These are phyloP conservation scores for Sphenodon punctatus DNA, from an alignment of 2,797 vertebrate genomes.

Conservation along the genomic window DNA sequence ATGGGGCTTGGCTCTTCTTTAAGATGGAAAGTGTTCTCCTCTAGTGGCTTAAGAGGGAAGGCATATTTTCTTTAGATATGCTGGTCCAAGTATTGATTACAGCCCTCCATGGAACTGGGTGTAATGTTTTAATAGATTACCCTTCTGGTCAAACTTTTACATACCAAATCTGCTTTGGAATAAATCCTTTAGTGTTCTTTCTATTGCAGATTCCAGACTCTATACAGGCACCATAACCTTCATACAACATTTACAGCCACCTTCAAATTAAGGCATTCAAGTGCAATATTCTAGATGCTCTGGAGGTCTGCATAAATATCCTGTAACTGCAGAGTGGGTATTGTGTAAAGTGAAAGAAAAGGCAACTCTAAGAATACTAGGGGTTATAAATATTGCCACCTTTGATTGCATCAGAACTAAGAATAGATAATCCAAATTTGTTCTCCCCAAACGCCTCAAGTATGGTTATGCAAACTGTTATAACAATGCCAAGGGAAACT, in stretches of 20 bases:
- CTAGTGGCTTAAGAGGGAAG: neutral
- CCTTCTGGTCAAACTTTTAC: no score
- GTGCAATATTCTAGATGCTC: neutral
- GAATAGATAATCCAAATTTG: no score
- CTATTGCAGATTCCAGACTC: neutral
- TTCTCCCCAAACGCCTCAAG: neutral
- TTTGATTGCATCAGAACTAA: neutral
- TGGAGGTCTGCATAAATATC: neutral
- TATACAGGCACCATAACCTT: neutral
- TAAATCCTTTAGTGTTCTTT: no score
- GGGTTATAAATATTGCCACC: neutral
- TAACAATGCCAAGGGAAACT: neutral
- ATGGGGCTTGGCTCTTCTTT: neutral
- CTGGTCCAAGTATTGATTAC: neutral
- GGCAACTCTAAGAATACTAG: neutral
- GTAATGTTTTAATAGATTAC: no score
- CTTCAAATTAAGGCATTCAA: neutral
- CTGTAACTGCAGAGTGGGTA: neutral
- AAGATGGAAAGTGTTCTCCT: accelerated
- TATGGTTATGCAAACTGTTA: neutral
- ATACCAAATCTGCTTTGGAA: no score
- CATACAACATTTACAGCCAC: neutral
- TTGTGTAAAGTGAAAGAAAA: neutral
- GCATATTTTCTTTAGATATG: accelerated
- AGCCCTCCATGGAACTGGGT: no score